Percentiles rank a stretch among this genome's conserved stretches.
These are phyloP conservation scores for Amblyraja radiata DNA, from an alignment of 2,797 vertebrate genomes.

Conservation along the genomic window DNA sequence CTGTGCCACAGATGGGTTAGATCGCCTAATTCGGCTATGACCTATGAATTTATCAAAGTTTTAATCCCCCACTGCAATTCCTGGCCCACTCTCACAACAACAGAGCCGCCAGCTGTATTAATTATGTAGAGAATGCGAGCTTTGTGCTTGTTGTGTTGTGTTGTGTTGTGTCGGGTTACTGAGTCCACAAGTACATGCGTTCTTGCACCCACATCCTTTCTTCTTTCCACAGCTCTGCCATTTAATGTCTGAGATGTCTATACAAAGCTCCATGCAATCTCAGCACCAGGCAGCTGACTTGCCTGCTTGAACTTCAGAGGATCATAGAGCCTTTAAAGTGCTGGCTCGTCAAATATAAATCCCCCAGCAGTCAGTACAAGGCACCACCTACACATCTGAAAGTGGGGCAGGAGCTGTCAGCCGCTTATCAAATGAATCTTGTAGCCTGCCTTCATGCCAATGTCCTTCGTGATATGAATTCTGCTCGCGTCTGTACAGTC, in stretches of 20 bases:
- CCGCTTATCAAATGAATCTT: not conserved
- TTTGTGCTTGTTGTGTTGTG: not conserved
- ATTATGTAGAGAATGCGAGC: not conserved
- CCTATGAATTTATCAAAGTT: not conserved
- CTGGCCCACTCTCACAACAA: not conserved
- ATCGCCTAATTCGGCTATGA: no score
- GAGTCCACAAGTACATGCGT: not conserved
- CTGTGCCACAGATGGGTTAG: no score
- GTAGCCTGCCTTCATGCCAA: not conserved
- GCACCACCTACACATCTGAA: not conserved
- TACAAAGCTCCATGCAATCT: not conserved
- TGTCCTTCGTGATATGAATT: not conserved
- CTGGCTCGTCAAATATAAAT: not conserved
- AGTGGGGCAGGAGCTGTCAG: not conserved
- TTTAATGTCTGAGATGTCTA: not conserved
- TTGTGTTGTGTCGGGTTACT: not conserved
- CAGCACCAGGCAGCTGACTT: not conserved
- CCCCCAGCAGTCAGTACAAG: not conserved
- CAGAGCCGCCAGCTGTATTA: not conserved
- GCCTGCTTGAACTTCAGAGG: not conserved
- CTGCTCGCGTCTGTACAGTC: not conserved
- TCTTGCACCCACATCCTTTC: not conserved
- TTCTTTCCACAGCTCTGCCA: not conserved
- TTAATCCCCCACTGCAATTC: not conserved
- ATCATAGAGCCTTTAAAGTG: not conserved